phyloP scores from a whole-genome alignment of 2,888 invertebrate genomes.

The Mactromeris polynyma region DNA sequence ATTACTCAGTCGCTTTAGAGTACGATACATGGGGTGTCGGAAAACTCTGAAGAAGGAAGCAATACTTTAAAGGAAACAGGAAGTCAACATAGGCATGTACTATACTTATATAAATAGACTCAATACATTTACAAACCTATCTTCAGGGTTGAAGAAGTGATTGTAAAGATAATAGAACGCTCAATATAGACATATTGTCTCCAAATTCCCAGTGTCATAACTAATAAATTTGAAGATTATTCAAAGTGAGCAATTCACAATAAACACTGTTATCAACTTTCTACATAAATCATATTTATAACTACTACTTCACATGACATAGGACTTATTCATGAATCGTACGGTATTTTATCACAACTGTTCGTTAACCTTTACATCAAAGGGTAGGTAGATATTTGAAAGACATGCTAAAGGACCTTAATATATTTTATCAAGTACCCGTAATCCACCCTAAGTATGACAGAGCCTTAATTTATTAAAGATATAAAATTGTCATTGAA shows the following conservation, averaged over 20 bases:
- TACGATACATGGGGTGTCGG: too few relatives aligned
- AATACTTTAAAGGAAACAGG: too few relatives aligned
- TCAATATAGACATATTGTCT: background rate
- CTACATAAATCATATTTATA: background rate
- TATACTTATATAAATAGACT: background rate
- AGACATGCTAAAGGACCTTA: background rate
- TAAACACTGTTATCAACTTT: background rate
- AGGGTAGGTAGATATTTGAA: background rate
- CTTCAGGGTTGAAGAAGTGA: background rate
- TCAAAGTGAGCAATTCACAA: background rate
- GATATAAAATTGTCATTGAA: background rate
- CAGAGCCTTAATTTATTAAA: conserved; percentile 2
- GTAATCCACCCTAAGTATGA: background rate
- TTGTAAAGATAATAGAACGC: background rate
- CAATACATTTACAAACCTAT: background rate
- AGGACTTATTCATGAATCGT: background rate
- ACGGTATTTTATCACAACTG: background rate
- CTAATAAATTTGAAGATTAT: background rate
- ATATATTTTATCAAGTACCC: background rate
- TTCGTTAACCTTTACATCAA: background rate
- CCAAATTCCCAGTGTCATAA: background rate
- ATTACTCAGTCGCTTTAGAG: too few relatives aligned
- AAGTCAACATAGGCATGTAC: background rate
- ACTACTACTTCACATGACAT: too few relatives aligned
- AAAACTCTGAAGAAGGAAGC: too few relatives aligned